Conservation (phyloP, 2,888 invertebrate species). For the Lithosia quadra region DNA sequence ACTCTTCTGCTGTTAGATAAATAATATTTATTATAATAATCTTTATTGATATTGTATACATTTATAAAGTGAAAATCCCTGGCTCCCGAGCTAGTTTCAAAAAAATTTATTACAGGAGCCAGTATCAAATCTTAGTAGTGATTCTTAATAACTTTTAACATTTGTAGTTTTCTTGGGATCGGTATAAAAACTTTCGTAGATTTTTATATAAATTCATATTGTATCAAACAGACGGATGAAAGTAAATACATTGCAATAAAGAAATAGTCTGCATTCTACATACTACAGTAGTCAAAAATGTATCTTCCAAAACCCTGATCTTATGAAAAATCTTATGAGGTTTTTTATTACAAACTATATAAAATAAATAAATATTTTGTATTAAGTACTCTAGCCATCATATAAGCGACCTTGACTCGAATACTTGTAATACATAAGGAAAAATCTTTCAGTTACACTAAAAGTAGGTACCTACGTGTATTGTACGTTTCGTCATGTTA, state of each 20-base stretch:
- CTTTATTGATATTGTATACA: too few relatives aligned
- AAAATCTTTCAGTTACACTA: background rate
- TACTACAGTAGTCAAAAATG: background rate
- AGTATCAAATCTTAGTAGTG: background rate
- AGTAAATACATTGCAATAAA: background rate
- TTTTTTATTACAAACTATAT: too few relatives aligned
- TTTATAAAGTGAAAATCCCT: too few relatives aligned
- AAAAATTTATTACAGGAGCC: too few relatives aligned
- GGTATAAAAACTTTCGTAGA: background rate
- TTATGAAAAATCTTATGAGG: background rate
- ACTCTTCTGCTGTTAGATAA: background rate
- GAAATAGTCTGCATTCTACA: background rate
- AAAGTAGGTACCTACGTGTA: background rate
- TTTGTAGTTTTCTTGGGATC: background rate
- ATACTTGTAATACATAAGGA: background rate
- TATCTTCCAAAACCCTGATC: background rate
- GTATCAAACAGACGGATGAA: background rate
- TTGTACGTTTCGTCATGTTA: background rate
- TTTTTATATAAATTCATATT: background rate
- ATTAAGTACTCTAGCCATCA: background rate
- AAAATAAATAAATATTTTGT: background rate
- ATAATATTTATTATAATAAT: too few relatives aligned
- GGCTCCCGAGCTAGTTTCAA: too few relatives aligned
- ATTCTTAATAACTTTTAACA: background rate
- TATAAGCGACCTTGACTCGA: background rate